A percentile compares a stretch with the other conserved stretches of the same genome.
Conservation (phyloP, 2,888 invertebrate species). For the Acleris laterana region DNA sequence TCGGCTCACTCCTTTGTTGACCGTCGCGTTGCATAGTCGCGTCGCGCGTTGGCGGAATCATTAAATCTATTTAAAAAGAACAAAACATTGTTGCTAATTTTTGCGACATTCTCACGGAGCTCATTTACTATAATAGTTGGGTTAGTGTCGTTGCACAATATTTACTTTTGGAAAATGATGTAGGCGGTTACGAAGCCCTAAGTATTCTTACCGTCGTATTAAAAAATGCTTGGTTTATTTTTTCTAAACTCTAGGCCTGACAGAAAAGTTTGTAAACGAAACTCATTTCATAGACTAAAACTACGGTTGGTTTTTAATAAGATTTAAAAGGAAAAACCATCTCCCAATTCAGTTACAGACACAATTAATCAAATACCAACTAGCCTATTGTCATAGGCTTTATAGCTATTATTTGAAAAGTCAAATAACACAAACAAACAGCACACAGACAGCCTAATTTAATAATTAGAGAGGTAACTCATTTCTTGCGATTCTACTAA, state of each 20-base stretch:
- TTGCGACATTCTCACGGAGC: constrained; percentile 67
- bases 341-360: too few species aligned
- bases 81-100: constrained; percentile 66
- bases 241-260: neutral
- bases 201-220: neutral
- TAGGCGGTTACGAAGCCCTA: neutral
- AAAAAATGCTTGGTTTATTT: neutral
- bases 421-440: too few species aligned
- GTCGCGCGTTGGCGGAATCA: constrained; percentile 67
- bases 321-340: too few species aligned
- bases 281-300: too few species aligned
- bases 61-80: constrained; percentile 65
- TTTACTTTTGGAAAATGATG: constrained; percentile 26
- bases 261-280: too few species aligned
- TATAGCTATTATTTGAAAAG: too few species aligned
- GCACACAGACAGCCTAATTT: too few species aligned
- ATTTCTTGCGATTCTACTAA: neutral
- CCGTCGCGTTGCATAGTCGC: constrained; percentile 67
- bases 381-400: too few species aligned
- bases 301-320: too few species aligned
- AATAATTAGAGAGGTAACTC: too few species aligned
- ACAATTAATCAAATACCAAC: too few species aligned
- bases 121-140: constrained; percentile 13
- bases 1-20: constrained; percentile 74
- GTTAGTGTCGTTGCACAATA: constrained; percentile 25